Conservation (phyloP, 92 coral and sea anemone genomes). For the Heteractis magnifica region DNA sequence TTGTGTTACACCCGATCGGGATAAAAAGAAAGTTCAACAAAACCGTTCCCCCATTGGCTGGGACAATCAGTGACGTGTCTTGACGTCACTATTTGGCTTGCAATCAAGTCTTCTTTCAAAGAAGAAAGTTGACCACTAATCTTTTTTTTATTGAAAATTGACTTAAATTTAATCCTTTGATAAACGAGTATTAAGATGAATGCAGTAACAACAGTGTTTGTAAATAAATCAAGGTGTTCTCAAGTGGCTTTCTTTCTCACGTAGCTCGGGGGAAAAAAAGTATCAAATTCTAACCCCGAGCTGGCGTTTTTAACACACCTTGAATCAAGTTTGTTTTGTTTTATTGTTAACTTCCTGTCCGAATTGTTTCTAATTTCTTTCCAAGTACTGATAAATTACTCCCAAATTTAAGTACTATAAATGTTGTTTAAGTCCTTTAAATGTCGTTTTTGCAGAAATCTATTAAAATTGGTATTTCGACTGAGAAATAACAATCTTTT, state of each 20-base stretch:
- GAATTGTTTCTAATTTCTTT: no score
- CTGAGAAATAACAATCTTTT: no score
- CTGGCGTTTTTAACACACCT: not conserved
- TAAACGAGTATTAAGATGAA: conserved; percentile 4
- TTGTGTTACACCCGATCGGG: not conserved
- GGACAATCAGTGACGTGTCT: not conserved
- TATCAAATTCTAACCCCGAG: not conserved
- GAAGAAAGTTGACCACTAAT: not conserved
- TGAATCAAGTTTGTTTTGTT: no score
- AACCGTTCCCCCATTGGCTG: not conserved
- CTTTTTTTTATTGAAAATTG: not conserved
- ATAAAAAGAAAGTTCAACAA: not conserved
- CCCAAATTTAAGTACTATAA: no score
- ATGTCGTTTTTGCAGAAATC: no score
- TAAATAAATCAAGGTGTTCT: conserved; percentile 2
- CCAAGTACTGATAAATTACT: no score
- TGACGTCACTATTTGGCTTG: not conserved
- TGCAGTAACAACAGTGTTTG: not conserved
- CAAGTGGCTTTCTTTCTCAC: not conserved
- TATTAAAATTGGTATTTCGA: no score
- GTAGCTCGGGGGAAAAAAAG: not conserved
- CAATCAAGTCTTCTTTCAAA: not conserved
- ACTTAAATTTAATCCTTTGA: not conserved
- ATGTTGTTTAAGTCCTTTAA: no score
- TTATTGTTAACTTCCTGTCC: no score